A percentile compares a stretch with the other conserved stretches of the same genome.
Conservation (phyloP, 1,140 invertebrate species). For the Carposina sasakii region DNA sequence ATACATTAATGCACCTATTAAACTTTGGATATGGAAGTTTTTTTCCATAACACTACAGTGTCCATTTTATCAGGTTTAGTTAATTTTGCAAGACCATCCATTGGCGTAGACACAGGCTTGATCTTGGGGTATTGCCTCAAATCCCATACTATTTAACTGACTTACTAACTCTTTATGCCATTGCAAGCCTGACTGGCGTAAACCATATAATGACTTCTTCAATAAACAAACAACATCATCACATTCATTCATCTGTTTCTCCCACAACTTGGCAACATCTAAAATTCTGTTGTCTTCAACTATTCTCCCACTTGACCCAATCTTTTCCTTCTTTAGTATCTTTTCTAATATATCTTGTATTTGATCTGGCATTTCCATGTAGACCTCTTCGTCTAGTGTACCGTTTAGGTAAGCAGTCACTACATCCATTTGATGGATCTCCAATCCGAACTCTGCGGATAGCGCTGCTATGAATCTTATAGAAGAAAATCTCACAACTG, state of each 20-base stretch:
- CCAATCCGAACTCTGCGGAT: constrained; percentile 19
- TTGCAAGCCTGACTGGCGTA: constrained; percentile 24
- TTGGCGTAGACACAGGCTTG: constrained; percentile 14
- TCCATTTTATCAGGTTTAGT: constrained; percentile 10
- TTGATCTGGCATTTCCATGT: constrained; percentile 21
- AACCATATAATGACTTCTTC: constrained; percentile 23
- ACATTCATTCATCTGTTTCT: constrained; percentile 16
- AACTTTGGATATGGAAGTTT: constrained; percentile 25
- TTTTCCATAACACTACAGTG: constrained; percentile 14
- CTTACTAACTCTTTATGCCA: constrained; percentile 22
- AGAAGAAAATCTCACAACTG: constrained; percentile 17
- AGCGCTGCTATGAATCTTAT: constrained; percentile 24
- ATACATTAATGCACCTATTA: constrained; percentile 4
- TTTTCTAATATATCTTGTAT: constrained; percentile 15
- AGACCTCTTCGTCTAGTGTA: constrained; percentile 22
- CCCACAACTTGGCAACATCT: constrained; percentile 13
- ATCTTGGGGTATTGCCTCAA: constrained; percentile 18
- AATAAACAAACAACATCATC: constrained; percentile 20
- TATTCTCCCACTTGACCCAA: constrained; percentile 8
- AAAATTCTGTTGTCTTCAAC: constrained; percentile 12
- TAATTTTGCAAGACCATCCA: constrained; percentile 14
- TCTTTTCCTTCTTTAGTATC: constrained; percentile 17
- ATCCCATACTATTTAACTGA: constrained; percentile 14
- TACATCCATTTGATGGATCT: constrained; percentile 28
- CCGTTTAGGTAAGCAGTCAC: constrained; percentile 26